phyloP scores from a whole-genome alignment of 2,888 invertebrate species.

The Pyrgus malvae region DNA sequence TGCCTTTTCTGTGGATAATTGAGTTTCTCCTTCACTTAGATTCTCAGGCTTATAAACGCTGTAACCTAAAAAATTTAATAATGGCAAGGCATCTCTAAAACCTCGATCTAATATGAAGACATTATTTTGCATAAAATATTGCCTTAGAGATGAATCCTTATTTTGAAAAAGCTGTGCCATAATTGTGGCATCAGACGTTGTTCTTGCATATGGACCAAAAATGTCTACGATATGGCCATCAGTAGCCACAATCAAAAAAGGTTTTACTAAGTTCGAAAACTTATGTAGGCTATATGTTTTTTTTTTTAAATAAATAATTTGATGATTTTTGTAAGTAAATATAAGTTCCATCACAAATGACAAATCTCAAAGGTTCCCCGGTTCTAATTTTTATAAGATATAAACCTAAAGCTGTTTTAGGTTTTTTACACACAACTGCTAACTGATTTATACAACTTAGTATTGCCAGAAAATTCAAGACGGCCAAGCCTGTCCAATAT shows the following conservation, averaged over 20 bases:
- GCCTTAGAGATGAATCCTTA: background rate
- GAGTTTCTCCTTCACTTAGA: constrained; percentile 23
- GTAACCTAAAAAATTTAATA: constrained; percentile 9
- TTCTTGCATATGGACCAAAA: background rate
- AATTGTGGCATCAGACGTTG: background rate
- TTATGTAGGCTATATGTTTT: background rate
- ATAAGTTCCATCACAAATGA: constrained; percentile 22
- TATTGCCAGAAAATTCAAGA: background rate
- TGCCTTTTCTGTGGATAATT: constrained; percentile 25
- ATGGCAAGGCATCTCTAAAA: constrained; percentile 4
- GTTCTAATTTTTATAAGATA: background rate
- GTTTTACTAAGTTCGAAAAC: constrained; percentile 2
- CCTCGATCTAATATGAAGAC: constrained; percentile 12
- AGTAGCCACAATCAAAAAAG: background rate
- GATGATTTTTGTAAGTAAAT: constrained; percentile 6
- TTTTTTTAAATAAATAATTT: background rate
- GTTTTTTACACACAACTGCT: background rate
- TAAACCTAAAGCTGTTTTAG: background rate
- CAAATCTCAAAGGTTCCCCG: background rate
- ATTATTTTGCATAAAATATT: constrained; percentile 13
- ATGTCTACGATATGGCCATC: background rate
- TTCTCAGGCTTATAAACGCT: constrained; percentile 24
- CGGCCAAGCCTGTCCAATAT: background rate
- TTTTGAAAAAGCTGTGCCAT: background rate
- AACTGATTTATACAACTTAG: background rate